Percentiles rank a stretch among this genome's conserved stretches.
phyloP scores from a whole-genome alignment of 37 sponge, comb jelly and placozoan species.

The Chondrosia reniformis region DNA sequence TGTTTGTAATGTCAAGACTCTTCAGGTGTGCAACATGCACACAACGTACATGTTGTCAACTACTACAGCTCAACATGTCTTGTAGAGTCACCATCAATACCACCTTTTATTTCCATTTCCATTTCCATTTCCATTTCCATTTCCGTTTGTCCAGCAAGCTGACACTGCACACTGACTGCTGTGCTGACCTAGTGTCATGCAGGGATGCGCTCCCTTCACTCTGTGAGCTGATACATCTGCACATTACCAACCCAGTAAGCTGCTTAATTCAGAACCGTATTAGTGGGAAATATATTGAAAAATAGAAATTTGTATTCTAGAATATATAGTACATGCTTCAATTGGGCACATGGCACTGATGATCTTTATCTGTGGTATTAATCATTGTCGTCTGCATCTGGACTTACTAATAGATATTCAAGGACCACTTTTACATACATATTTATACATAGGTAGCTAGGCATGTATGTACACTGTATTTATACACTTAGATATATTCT shows the following conservation, averaged over 20 bases:
- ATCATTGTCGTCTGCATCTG: too few relatives aligned
- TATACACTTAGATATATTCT: neutral
- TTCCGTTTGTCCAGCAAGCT: slow-evolving; percentile 47
- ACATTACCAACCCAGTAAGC: slow-evolving; percentile 27
- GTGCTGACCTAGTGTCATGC: slow-evolving; percentile 17
- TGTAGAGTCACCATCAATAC: too few relatives aligned
- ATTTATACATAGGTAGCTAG: neutral
- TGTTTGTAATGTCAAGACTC: slow-evolving; percentile 65
- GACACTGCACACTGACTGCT: slow-evolving; percentile 44
- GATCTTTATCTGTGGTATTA: too few relatives aligned
- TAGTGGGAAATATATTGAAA: neutral
- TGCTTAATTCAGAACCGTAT: neutral
- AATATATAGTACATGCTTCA: too few relatives aligned
- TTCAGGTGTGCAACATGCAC: slow-evolving; percentile 36
- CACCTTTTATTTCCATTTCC: neutral
- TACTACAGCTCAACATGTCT: neutral
- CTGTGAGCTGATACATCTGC: neutral
- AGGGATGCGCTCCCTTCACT: slow-evolving; percentile 17
- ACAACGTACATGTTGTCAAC: neutral
- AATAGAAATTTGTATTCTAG: neutral
- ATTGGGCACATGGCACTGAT: too few relatives aligned
- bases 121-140: neutral
- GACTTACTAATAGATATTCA: too few relatives aligned
- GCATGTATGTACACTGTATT: neutral
- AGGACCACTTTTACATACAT: too few relatives aligned